phyloP scores from a whole-genome alignment of 1,140 invertebrate species.

The Holcopasites calliopsidis region DNA sequence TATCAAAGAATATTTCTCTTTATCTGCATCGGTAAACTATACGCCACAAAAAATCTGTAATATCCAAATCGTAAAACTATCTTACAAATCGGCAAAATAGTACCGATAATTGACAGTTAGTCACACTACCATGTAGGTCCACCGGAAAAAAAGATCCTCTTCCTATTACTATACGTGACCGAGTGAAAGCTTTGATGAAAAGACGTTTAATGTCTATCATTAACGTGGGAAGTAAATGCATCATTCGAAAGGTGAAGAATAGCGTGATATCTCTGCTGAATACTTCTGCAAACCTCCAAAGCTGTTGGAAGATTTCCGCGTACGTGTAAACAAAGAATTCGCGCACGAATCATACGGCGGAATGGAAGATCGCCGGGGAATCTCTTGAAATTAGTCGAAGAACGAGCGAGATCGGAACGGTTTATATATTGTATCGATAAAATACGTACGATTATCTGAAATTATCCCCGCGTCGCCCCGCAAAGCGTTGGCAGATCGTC shows the following conservation, averaged over 20 bases:
- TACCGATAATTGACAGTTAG: too few relatives aligned
- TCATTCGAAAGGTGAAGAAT: not conserved
- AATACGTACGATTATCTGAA: conserved; percentile 56
- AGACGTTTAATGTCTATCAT: not conserved
- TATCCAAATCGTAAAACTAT: not conserved
- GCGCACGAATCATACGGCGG: conserved; percentile 1
- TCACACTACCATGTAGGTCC: not conserved
- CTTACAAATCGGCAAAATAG: too few relatives aligned
- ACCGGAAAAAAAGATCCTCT: not conserved
- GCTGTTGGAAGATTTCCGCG: not conserved
- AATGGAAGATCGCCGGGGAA: too few relatives aligned
- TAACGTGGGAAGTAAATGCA: not conserved
- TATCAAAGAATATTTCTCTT: conserved; percentile 21
- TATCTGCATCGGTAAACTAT: conserved; percentile 1
- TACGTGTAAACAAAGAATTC: conserved; percentile 39
- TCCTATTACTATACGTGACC: not conserved
- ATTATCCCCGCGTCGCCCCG: conserved; percentile 57
- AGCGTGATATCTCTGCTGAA: not conserved
- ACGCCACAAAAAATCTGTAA: not conserved
- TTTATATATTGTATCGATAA: not conserved
- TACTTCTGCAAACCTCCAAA: conserved; percentile 37
- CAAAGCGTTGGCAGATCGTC: conserved; percentile 45
- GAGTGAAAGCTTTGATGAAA: not conserved
- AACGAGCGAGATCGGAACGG: too few relatives aligned
- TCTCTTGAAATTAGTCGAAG: too few relatives aligned